Evolutionary conservation across 2,797 vertebrate species (phyloP), one percentile per base, ranked within the genome.

Genomic region (Megalops cyprinoides): DNA sequence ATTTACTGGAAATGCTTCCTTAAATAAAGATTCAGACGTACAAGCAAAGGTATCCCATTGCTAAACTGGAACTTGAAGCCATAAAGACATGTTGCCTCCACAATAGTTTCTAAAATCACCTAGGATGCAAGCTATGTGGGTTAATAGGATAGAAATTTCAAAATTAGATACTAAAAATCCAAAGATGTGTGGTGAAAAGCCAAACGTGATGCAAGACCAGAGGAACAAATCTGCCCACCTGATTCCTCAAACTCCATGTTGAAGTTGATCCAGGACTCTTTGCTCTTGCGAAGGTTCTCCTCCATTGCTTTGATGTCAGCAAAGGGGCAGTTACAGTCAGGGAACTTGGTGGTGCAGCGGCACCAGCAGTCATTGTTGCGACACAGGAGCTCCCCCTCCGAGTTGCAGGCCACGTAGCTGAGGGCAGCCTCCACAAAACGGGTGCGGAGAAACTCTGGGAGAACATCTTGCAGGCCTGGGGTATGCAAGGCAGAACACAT

Each of bases 351-450:
- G 20, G 95, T 94, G 89, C 98, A 99, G 42, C 90, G 93, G 90
- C 98, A 99, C 97, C 93, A 97, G 91, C 98, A 99, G 92, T 99
- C 98, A 0, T 96, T 96, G 85, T 91, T 94, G 84, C 53, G 96
- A 90, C 98, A 99, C 84, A 98, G 86, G 80, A 99, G 91, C 90
- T 98, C 96, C 0, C 98, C 98, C 71, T 97, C 96, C 0, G 97
- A 98, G 93, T 97, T 95, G 87, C 98, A 99, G 0, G 97, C 97
- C 85, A 99, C 97, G 28, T 99, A 99, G 93, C 97, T 98, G 89
- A 99, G 96, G 0, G 98, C 98, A 0, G 98, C 98, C 0, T 95
- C 94, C 90, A 99, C 98, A 10, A 98, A 99, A 20, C 96, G 94
- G 86, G 94, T 94, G n/a, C 95, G 95, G 76, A 99, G 92, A 89